These are phyloP conservation scores for Drosophila peninsularis DNA, from an alignment of 2,888 invertebrate species.

Conservation along the genomic window DNA sequence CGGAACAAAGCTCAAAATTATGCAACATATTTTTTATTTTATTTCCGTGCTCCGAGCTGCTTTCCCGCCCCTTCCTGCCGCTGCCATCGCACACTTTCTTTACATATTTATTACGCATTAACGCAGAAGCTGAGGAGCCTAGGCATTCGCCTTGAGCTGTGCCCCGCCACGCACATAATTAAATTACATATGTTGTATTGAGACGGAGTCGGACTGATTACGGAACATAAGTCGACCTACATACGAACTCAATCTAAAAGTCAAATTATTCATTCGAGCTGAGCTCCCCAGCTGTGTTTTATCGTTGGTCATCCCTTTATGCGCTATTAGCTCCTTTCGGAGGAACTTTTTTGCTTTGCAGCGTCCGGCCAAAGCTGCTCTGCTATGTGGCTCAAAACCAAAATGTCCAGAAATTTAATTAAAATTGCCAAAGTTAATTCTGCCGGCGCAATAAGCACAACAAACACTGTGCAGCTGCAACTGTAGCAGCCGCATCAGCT, in stretches of 20 bases:
- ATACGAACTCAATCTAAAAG: too few relatives aligned
- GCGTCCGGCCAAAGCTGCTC: conserved; percentile 39
- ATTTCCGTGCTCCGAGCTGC: conserved; percentile 52
- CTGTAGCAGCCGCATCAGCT: conserved; percentile 37
- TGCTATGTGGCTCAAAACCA: conserved; percentile 58
- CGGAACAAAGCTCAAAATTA: conserved; percentile 82
- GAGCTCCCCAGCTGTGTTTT: background rate
- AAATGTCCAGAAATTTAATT: conserved; percentile 75
- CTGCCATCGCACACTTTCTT: conserved; percentile 12
- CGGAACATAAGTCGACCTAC: background rate
- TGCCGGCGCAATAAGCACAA: conserved; percentile 44
- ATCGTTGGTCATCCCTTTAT: background rate
- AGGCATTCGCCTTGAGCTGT: conserved; percentile 52
- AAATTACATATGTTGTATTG: conserved; percentile 63
- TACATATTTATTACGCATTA: conserved; percentile 59
- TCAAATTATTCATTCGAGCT: background rate
- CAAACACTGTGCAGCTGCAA: conserved; percentile 35
- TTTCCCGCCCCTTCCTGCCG: conserved; percentile 17
- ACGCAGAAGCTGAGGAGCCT: conserved; percentile 49
- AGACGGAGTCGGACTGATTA: conserved; percentile 59
- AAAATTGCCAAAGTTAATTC: conserved; percentile 78
- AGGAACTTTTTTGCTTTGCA: conserved; percentile 25
- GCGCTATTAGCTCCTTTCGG: too few relatives aligned
- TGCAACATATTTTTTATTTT: conserved; percentile 80
- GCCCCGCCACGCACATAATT: conserved; percentile 56